phyloP scores from a whole-genome alignment of 2,888 invertebrate genomes.

The Melitaea athalia region DNA sequence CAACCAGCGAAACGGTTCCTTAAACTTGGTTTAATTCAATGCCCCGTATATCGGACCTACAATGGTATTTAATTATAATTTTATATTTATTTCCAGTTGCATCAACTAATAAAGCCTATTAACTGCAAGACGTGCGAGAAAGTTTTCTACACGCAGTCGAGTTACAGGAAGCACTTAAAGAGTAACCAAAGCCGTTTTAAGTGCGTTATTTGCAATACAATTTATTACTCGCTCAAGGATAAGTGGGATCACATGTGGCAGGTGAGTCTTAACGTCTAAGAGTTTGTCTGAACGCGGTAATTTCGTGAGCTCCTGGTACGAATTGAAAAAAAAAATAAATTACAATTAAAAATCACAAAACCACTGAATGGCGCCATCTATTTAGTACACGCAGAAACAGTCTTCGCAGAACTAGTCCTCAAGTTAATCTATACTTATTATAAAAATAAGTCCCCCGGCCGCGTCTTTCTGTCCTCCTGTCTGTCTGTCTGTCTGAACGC shows the following conservation, averaged over 20 bases:
- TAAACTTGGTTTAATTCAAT: too few species aligned
- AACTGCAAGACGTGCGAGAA: slow-evolving; percentile 48
- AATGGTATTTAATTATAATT: not conserved
- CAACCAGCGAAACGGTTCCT: too few species aligned
- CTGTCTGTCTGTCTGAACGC: too few species aligned
- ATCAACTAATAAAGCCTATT: slow-evolving; percentile 40
- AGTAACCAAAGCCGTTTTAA: slow-evolving; percentile 18
- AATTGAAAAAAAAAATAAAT: not conserved
- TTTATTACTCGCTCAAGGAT: slow-evolving; percentile 36
- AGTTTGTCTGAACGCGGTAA: too few species aligned
- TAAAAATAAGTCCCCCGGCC: too few species aligned
- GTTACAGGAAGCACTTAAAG: slow-evolving; percentile 45
- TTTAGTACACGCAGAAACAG: too few species aligned
- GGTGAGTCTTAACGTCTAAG: slow-evolving; percentile 6
- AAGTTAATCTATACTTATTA: too few species aligned
- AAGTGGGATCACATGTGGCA: slow-evolving; percentile 64
- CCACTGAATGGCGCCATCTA: too few species aligned
- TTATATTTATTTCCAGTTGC: slow-evolving; percentile 44
- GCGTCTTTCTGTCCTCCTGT: too few species aligned
- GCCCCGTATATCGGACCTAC: too few species aligned
- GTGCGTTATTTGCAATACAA: slow-evolving; percentile 46
- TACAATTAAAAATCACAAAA: too few species aligned
- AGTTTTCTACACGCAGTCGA: slow-evolving; percentile 41
- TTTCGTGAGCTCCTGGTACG: not conserved
- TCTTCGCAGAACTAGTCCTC: too few species aligned